Conservation (phyloP, 2,888 invertebrate genomes). For the Eupeodes luniger region DNA sequence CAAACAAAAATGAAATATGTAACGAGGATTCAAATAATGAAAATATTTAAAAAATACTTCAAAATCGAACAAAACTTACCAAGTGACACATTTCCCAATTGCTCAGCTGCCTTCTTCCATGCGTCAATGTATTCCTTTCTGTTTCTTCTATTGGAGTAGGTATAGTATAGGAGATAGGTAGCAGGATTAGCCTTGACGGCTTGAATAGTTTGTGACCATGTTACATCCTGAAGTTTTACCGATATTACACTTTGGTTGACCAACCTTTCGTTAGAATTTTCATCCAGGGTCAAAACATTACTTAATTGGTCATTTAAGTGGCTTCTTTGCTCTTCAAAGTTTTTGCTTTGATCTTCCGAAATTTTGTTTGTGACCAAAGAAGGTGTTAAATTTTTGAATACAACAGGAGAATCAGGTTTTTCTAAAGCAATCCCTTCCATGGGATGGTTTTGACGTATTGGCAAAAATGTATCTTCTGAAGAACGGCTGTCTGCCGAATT, state of each 20-base stretch:
- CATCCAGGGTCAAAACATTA: not conserved
- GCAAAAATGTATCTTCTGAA: not conserved
- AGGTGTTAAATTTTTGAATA: no score
- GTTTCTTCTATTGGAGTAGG: not conserved
- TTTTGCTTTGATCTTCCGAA: no score
- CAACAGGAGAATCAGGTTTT: not conserved
- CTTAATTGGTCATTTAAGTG: not conserved
- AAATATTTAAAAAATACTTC: no score
- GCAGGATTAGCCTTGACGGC: not conserved
- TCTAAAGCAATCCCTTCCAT: not conserved
- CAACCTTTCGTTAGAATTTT: not conserved
- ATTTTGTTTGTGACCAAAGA: no score
- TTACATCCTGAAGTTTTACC: not conserved
- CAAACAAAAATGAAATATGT: no score
- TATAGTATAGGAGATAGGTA: not conserved
- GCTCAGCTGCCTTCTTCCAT: conserved; percentile 10
- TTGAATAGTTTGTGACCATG: conserved; percentile 26
- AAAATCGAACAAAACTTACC: conserved; percentile 25
- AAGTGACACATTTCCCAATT: conserved; percentile 9
- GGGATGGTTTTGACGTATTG: not conserved
- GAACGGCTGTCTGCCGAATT: not conserved
- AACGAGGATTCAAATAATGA: not conserved
- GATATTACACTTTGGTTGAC: not conserved
- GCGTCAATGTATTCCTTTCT: not conserved
- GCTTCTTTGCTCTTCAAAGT: not conserved